These are phyloP conservation scores for Arctopsyche grandis DNA, from an alignment of 1,140 invertebrate species.

Conservation along the genomic window DNA sequence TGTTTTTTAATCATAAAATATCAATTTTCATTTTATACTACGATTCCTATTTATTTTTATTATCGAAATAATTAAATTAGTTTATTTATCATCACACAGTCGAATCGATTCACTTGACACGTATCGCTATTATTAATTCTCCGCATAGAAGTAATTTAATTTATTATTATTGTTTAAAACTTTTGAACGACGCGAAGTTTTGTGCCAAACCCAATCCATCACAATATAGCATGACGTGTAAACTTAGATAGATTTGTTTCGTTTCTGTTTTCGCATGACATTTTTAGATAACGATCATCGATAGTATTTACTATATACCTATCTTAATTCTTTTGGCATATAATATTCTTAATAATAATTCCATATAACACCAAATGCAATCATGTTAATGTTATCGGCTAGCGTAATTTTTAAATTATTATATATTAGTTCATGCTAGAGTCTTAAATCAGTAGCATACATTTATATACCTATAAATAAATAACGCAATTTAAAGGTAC, in stretches of 20 bases:
- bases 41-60: not conserved
- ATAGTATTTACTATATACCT: not conserved
- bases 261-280: not conserved
- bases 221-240: conserved; percentile 7
- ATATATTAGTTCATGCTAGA: conserved; percentile 39
- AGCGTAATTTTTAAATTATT: conserved; percentile 34
- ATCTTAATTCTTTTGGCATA: conserved; percentile 1
- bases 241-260: not conserved
- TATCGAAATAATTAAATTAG: not conserved
- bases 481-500: not conserved
- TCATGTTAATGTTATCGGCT: conserved; percentile 12
- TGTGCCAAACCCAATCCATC: conserved; percentile 5
- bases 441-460: conserved; percentile 23
- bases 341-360: conserved; percentile 2
- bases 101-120: not conserved
- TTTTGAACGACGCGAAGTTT: not conserved
- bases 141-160: not conserved
- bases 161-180: not conserved
- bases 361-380: conserved; percentile 30
- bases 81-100: not conserved
- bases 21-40: not conserved
- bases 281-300: not conserved
- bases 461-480: conserved; percentile 22
- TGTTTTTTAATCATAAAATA: not conserved
- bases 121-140: not conserved